Evolutionary conservation across 37 sponge, comb jelly and placozoan genomes (phyloP).

Genomic region (Aplysina aerophoba): DNA sequence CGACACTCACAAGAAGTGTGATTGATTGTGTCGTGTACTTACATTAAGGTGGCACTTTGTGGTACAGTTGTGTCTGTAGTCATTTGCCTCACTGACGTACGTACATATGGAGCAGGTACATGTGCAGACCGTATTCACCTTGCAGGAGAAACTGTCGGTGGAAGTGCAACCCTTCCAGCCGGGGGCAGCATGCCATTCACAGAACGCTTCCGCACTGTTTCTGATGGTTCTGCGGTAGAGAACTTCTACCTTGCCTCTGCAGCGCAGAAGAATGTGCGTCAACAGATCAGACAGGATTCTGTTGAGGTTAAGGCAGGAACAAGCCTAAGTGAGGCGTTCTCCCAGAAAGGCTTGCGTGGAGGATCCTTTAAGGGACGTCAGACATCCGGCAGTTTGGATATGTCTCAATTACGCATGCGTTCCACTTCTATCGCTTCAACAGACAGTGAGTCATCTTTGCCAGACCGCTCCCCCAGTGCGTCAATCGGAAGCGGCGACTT

Average conservation of each 20-base stretch:
- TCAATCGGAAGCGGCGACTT: too few species aligned
- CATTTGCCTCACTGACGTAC: too few species aligned
- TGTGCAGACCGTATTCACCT: too few species aligned
- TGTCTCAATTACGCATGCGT: background rate
- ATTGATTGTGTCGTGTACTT: too few species aligned
- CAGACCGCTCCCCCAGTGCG: too few species aligned
- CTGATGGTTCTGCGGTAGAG: background rate
- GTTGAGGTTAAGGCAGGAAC: constrained; percentile 46
- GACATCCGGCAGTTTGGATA: background rate
- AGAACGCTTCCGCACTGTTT: background rate
- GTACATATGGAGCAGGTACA: too few species aligned
- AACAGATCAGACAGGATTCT: constrained; percentile 1
- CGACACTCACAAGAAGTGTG: too few species aligned
- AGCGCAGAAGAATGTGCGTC: constrained; percentile 28
- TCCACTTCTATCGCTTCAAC: background rate
- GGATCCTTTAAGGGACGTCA: background rate
- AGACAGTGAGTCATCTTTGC: background rate
- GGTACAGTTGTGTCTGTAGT: too few species aligned
- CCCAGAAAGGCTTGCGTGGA: constrained; percentile 32
- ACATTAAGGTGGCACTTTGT: too few species aligned
- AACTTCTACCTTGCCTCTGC: constrained; percentile 21
- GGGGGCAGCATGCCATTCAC: background rate
- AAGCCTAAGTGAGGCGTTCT: constrained; percentile 49
- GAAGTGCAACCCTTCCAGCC: background rate
- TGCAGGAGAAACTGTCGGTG: background rate